Conservation (phyloP, 2,797 vertebrate genomes). For the Anableps anableps region DNA sequence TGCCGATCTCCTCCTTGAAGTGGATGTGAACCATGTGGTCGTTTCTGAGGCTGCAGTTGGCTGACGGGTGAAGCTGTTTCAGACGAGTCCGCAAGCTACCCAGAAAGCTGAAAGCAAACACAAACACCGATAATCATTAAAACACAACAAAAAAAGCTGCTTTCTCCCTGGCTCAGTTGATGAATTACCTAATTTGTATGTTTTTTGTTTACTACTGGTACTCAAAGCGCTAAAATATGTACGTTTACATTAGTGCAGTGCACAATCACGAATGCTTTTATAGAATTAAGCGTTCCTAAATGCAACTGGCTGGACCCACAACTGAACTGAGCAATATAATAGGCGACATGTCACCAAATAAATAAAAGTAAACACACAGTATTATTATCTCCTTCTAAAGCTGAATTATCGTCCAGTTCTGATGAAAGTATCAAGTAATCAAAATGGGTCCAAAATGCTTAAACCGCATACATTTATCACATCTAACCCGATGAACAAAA, state of each 20-base stretch:
- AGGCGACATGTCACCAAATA: not conserved
- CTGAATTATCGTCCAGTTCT: not conserved
- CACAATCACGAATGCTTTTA: not conserved
- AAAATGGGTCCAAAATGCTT: not conserved
- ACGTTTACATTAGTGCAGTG: not conserved
- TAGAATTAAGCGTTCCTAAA: not conserved
- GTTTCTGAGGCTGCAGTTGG: conserved; percentile 91
- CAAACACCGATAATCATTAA: not conserved
- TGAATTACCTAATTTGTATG: not conserved
- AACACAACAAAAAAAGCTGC: not conserved
- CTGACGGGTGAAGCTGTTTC: conserved; percentile 90
- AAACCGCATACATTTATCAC: not conserved
- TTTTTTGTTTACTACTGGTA: not conserved
- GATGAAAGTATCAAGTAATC: not conserved
- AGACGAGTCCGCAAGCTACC: conserved; percentile 89
- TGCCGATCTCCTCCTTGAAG: conserved; percentile 98
- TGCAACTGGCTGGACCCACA: not conserved
- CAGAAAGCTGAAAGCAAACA: conserved; percentile 84
- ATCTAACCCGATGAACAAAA: not conserved
- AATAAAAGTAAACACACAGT: not conserved
- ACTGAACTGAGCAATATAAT: not conserved
- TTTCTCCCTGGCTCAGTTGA: not conserved
- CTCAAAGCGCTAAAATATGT: not conserved
- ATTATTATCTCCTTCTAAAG: not conserved
- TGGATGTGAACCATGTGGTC: conserved; percentile 94